Evolutionary conservation across 2,888 invertebrate species (phyloP).

Genomic region (Hydropsyche betteni): DNA sequence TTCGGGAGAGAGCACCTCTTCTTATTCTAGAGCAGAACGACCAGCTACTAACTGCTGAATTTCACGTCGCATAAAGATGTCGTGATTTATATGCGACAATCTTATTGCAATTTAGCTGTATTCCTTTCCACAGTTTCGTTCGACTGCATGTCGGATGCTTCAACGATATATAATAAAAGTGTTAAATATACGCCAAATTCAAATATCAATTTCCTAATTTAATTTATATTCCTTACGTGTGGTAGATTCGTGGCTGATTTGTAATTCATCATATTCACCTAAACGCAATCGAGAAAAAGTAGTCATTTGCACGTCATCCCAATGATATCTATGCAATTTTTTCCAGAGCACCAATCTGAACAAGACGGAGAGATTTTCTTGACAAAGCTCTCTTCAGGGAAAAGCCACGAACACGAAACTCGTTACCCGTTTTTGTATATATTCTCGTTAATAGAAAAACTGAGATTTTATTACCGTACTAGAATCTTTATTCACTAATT

Average conservation of each 20-base stretch:
- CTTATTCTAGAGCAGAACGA: not conserved
- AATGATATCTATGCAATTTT: slow-evolving; percentile 22
- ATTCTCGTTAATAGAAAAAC: slow-evolving; percentile 29
- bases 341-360: slow-evolving; percentile 8
- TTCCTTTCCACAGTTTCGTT: no score
- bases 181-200: no score
- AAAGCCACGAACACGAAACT: slow-evolving; percentile 25
- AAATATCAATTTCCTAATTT: no score
- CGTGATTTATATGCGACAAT: slow-evolving; percentile 33
- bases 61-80: slow-evolving; percentile 41
- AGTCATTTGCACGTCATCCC: slow-evolving; percentile 11
- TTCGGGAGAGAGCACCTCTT: slow-evolving; percentile 31
- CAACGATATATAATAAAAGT: no score
- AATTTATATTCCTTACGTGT: no score
- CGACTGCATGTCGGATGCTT: no score
- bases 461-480: slow-evolving; percentile 24
- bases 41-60: slow-evolving; percentile 32
- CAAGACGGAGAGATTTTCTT: slow-evolving; percentile 37
- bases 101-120: slow-evolving; percentile 18
- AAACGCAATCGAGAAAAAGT: not conserved
- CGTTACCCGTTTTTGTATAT: slow-evolving; percentile 35
- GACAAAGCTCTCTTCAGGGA: slow-evolving; percentile 26
- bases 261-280: no score
- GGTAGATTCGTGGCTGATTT: no score
- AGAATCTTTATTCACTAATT: no score